Conservation (phyloP, 1,140 invertebrate species). For the Drosophila serrata region DNA sequence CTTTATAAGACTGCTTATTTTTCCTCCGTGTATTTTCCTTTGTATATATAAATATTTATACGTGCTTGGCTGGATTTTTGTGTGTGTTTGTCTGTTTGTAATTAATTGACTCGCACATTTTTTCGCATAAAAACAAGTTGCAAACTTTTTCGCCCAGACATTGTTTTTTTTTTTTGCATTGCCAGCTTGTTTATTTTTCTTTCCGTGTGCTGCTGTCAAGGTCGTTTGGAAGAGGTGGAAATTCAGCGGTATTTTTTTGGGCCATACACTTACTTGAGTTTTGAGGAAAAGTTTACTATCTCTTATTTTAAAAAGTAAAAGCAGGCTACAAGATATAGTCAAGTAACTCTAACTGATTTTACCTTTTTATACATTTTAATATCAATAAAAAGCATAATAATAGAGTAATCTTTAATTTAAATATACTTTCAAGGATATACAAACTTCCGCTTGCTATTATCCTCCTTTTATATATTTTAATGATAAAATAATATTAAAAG, state of each 20-base stretch:
- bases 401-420: too few species aligned
- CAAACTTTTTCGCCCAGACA: conserved; percentile 53
- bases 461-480: too few species aligned
- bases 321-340: too few species aligned
- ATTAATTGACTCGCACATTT: conserved; percentile 79
- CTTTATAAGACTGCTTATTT: background rate
- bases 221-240: conserved; percentile 39
- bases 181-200: background rate
- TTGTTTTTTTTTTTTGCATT: conserved; percentile 7
- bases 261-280: background rate
- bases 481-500: too few species aligned
- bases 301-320: too few species aligned
- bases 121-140: conserved; percentile 55
- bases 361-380: too few species aligned
- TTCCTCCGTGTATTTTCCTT: background rate
- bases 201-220: conserved; percentile 55
- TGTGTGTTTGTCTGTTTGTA: conserved; percentile 55
- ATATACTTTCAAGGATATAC: background rate
- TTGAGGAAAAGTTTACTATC: background rate
- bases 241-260: conserved; percentile 12
- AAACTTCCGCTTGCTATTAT: background rate
- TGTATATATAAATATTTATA: background rate
- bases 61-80: conserved; percentile 4
- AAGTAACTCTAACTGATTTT: too few species aligned
- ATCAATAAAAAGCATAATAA: too few species aligned